phyloP scores from a whole-genome alignment of 2,797 vertebrate species.

The Uromys caudimaculatus region DNA sequence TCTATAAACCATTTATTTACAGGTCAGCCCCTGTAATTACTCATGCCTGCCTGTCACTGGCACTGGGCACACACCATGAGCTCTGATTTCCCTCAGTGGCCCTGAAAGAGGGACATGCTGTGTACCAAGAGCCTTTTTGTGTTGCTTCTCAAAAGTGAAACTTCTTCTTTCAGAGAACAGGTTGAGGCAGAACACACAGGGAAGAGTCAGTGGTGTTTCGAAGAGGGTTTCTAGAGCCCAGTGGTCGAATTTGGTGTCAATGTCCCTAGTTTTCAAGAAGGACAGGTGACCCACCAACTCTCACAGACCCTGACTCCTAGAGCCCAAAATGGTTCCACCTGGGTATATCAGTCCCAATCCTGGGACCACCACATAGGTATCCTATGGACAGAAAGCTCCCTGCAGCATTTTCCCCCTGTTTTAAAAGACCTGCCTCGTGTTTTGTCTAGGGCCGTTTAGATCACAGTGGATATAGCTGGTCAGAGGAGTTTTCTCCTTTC shows the following conservation, averaged over 20 bases:
- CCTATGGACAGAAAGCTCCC: neutral
- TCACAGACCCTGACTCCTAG: neutral
- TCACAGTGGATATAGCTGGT: too few relatives aligned
- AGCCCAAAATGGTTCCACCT: neutral
- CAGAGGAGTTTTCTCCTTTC: neutral
- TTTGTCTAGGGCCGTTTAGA: too few relatives aligned
- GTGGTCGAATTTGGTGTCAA: neutral
- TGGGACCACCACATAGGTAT: rapidly evolving
- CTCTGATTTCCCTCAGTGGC: neutral
- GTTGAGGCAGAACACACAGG: too few relatives aligned
- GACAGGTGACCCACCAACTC: neutral
- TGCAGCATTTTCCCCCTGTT: neutral
- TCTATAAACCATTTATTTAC: neutral
- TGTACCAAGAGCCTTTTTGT: neutral
- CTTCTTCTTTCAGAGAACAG: neutral
- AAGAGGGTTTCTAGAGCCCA: neutral
- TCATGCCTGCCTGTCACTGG: too few relatives aligned
- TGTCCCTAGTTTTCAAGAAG: neutral
- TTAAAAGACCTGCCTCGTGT: too few relatives aligned
- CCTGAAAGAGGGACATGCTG: neutral
- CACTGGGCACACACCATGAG: too few relatives aligned
- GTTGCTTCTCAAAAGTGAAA: neutral
- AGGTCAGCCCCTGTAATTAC: rapidly evolving
- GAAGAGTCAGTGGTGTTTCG: rapidly evolving
- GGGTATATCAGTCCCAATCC: too few relatives aligned